Percentiles rank a stretch among this genome's conserved stretches.
These are phyloP conservation scores for Bicyclus anynana DNA, from an alignment of 1,140 invertebrate genomes.

Conservation along the genomic window DNA sequence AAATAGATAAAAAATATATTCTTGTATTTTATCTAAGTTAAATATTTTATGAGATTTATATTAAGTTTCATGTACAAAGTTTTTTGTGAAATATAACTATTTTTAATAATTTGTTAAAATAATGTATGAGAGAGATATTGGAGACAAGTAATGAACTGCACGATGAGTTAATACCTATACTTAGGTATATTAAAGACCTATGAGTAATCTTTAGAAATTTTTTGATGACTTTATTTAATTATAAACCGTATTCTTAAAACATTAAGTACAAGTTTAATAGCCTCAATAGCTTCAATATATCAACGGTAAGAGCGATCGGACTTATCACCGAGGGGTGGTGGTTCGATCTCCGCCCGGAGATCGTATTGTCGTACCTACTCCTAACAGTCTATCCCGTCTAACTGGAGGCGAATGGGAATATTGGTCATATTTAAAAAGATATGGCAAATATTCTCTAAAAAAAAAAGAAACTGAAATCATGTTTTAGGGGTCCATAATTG, in stretches of 20 bases:
- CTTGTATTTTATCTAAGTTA: constrained; percentile 13
- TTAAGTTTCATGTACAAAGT: neutral
- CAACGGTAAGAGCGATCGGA: too few species aligned
- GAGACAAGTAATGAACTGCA: neutral
- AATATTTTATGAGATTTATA: neutral
- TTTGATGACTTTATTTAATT: neutral
- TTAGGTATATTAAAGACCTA: neutral
- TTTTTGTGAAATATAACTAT: neutral
- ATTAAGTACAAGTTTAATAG: too few species aligned
- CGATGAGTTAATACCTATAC: neutral
- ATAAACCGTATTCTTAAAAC: neutral
- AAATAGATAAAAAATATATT: constrained; percentile 11
- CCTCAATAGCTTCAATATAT: too few species aligned
- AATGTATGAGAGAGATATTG: neutral
- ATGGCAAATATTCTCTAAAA: too few species aligned
- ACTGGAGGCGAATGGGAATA: too few species aligned
- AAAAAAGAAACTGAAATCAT: too few species aligned
- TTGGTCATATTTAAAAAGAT: too few species aligned
- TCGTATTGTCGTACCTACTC: too few species aligned
- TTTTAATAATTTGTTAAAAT: neutral
- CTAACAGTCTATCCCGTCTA: too few species aligned
- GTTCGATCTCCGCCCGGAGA: too few species aligned
- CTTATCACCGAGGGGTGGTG: too few species aligned
- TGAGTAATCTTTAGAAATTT: neutral
- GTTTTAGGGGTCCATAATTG: too few species aligned